phyloP scores from a whole-genome alignment of 1,140 invertebrate genomes.

The Cyrtorhinus lividipennis region DNA sequence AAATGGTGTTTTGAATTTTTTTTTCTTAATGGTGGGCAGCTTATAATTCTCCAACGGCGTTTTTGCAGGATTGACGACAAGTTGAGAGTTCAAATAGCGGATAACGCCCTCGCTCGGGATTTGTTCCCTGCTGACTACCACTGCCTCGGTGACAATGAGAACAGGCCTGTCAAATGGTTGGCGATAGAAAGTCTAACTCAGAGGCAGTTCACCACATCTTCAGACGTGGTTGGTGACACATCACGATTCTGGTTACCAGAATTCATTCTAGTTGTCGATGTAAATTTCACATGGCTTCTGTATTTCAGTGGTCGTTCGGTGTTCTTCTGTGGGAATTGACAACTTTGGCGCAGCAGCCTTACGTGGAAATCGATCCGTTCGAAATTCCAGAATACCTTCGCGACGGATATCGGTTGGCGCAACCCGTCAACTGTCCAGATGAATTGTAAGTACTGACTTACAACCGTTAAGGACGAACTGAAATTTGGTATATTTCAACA shows the following conservation, averaged over 20 bases:
- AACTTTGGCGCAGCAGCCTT: conserved; percentile 75
- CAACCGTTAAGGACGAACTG: too few species aligned
- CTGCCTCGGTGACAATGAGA: conserved; percentile 88
- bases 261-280: neutral
- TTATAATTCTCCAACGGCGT: neutral
- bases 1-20: too few species aligned
- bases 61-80: conserved; percentile 58
- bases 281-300: neutral
- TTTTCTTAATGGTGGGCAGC: neutral
- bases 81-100: conserved; percentile 73
- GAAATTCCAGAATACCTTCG: conserved; percentile 76
- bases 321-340: conserved; percentile 89
- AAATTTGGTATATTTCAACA: neutral
- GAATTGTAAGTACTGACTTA: conserved; percentile 62
- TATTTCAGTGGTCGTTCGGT: conserved; percentile 75
- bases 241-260: neutral
- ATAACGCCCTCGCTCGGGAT: conserved; percentile 79
- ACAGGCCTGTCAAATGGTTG: conserved; percentile 91
- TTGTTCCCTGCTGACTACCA: conserved; percentile 92
- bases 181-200: conserved; percentile 73
- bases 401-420: conserved; percentile 75
- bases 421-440: conserved; percentile 88
- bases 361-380: conserved; percentile 80
- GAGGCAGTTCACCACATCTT: conserved; percentile 60
- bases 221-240: conserved; percentile 60